These are phyloP conservation scores for Spatula clypeata DNA, from an alignment of 2,797 vertebrate species.

Conservation along the genomic window DNA sequence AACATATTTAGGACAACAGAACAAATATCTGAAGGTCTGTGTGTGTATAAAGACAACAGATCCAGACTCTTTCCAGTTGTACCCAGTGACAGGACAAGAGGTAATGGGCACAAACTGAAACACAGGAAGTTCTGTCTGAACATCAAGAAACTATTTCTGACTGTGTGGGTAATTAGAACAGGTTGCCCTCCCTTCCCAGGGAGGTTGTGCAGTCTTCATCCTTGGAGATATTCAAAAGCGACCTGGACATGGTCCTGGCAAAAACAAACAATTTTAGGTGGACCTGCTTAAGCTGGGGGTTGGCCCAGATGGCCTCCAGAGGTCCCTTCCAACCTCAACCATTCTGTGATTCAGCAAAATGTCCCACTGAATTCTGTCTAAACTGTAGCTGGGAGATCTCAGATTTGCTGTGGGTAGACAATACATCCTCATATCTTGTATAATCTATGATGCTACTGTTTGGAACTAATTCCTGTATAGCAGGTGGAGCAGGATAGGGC, in stretches of 20 bases:
- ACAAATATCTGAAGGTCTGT: background rate
- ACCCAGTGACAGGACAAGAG: background rate
- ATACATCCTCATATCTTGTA: background rate
- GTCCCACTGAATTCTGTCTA: background rate
- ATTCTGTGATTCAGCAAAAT: background rate
- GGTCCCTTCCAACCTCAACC: background rate
- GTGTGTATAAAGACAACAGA: background rate
- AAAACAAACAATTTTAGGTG: background rate
- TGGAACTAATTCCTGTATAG: background rate
- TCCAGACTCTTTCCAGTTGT: background rate
- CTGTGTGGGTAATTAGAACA: background rate
- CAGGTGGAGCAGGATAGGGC: background rate
- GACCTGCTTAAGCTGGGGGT: background rate
- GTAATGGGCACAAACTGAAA: background rate
- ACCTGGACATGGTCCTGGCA: background rate
- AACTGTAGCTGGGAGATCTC: background rate
- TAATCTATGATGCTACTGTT: background rate
- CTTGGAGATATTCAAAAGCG: background rate
- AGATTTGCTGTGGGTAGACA: background rate
- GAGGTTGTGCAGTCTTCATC: background rate
- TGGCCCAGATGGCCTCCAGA: background rate
- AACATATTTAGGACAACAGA: background rate
- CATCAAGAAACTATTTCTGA: background rate
- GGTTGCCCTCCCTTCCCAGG: background rate
- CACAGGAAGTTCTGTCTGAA: background rate